phyloP scores from a whole-genome alignment of 2,113 vertebrate species.

The Eulemur rufifrons region DNA sequence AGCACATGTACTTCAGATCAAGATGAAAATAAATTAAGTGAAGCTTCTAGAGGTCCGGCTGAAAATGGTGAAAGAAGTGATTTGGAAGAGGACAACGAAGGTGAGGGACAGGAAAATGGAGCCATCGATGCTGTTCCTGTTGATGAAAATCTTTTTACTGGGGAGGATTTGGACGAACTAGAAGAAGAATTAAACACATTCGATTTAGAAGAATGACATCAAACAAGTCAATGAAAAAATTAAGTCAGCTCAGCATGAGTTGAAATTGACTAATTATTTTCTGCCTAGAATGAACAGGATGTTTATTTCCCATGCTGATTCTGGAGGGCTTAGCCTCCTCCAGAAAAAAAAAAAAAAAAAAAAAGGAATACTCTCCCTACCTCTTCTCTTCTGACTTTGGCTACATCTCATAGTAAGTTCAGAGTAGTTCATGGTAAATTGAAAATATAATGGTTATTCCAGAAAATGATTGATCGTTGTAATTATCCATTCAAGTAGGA shows the following conservation, averaged over 20 bases:
- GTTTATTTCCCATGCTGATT: conserved; percentile 81
- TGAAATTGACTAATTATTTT: conserved; percentile 82
- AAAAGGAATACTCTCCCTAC: conserved; percentile 73
- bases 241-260: conserved; percentile 70
- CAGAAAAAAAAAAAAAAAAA: conserved; percentile 8
- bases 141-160: conserved; percentile 98
- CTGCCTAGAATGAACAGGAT: conserved; percentile 80
- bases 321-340: conserved; percentile 73
- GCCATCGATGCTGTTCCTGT: conserved; percentile 93
- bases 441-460: conserved; percentile 72
- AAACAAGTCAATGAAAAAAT: conserved; percentile 60
- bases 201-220: conserved; percentile 92
- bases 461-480: conserved; percentile 71
- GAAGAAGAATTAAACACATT: conserved; percentile 98
- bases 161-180: conserved; percentile 97
- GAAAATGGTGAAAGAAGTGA: conserved; percentile 87
- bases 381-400: conserved; percentile 79
- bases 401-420: conserved; percentile 82
- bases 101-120: conserved; percentile 83
- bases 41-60: conserved; percentile 92
- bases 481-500: conserved; percentile 74
- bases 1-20: conserved; percentile 81
- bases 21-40: conserved; percentile 91
- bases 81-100: conserved; percentile 82
- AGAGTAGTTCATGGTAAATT: conserved; percentile 78